Evolutionary conservation across 2,888 invertebrate species (phyloP), one percentile per base, ranked within the genome.

Genomic region (Dyspetes luteomarginatus): DNA sequence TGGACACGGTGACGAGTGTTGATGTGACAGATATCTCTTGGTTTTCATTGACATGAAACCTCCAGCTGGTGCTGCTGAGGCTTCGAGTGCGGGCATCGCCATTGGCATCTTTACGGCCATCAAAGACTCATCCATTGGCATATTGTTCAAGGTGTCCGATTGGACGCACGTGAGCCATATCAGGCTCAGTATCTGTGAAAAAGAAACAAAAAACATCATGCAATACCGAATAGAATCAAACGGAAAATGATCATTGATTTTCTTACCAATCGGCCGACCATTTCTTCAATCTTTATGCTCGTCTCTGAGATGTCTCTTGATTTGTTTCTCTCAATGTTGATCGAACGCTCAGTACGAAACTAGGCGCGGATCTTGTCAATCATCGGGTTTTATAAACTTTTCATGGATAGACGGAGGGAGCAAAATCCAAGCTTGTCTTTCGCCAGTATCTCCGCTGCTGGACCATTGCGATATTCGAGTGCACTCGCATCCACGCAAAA

Each of bases 371-470:
- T 76, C 82, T 77, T 79, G 83, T 81, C 72, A 81, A 83, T 67
- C 78, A 24, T 79, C 69, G 36, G 86, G 86, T 91, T 91, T 91
- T 91, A 91, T 91, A 91, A 91, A 91, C 91, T 91, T 74, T 89
- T 62, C 82, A 84, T 85, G 75, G 12, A 41, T 24, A 7, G 82
- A 7, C 82, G 84, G 83, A 83, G 83, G 84, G 85, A 75, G 85
- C 17, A 26, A n/a, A 15, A 9, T 2, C 17, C 15, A 30, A n/a
- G 1, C 85, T 83, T 77, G 81, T 79, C 48, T 73, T 65, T 68
- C 24, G 48, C 30, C 17, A n/a, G n/a, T n/a, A n/a, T n/a, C n/a
- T n/a, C n/a, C n/a, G n/a, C n/a, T n/a, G n/a, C n/a, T 52, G 82
- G 81, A 79, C 82, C 43, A 65, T 81, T 76, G 82, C 65, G 67